Conservation (phyloP, 2,797 vertebrate species). For the Halcyon leucocephala region DNA sequence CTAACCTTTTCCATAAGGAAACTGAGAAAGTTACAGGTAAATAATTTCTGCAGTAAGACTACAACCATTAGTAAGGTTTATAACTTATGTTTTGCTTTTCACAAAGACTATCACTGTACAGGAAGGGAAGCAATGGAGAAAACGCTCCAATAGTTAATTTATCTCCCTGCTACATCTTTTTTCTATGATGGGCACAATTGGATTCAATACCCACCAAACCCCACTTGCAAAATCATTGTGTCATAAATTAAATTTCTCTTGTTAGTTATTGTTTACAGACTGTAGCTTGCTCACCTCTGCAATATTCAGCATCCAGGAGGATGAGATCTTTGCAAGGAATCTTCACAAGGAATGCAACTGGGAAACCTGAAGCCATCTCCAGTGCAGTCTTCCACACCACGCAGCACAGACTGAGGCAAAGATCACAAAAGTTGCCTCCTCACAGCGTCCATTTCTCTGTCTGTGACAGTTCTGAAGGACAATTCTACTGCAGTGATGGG, state of each 20-base stretch:
- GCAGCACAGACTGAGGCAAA: not conserved
- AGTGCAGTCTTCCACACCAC: not conserved
- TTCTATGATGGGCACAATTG: not conserved
- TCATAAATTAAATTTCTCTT: not conserved
- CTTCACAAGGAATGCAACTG: not conserved
- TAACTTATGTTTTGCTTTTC: not conserved
- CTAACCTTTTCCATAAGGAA: not conserved
- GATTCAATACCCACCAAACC: not conserved
- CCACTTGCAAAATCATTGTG: not conserved
- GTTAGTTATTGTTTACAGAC: not conserved
- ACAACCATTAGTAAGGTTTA: not conserved
- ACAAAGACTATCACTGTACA: not conserved
- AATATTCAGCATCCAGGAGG: accelerated
- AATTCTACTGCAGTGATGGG: not conserved
- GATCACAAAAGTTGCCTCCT: not conserved
- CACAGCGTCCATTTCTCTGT: not conserved
- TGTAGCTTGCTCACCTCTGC: not conserved
- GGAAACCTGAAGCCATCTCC: not conserved
- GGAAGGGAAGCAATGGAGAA: not conserved
- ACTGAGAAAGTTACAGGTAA: not conserved
- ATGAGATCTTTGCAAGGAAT: not conserved
- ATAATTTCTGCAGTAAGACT: not conserved
- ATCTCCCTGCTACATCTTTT: not conserved
- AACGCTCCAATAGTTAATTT: not conserved
- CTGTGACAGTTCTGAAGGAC: not conserved